phyloP scores from a whole-genome alignment of 1,140 invertebrate genomes.

The Ptiloglossa arizonensis region DNA sequence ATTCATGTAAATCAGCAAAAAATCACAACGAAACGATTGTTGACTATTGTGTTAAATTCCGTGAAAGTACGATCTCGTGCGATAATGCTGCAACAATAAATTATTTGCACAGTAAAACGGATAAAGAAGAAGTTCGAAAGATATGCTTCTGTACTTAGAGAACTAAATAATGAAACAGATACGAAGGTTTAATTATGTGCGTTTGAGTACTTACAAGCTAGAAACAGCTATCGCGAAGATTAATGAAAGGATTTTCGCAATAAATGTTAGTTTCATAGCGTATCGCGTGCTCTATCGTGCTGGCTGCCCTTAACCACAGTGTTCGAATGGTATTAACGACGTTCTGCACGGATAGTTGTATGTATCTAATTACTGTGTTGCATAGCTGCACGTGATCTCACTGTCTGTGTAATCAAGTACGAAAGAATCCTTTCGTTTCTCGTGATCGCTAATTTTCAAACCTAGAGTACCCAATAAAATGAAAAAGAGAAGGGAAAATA shows the following conservation, averaged over 20 bases:
- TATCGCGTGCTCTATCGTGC: background rate
- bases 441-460: background rate
- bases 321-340: background rate
- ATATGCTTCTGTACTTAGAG: background rate
- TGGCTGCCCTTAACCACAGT: background rate
- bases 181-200: background rate
- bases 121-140: background rate
- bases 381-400: background rate
- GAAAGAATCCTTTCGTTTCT: background rate
- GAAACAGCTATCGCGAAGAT: background rate
- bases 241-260: slow-evolving; percentile 1
- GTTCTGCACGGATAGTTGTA: background rate
- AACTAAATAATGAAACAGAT: background rate
- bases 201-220: background rate
- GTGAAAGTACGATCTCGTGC: background rate
- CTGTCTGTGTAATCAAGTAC: background rate
- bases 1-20: too few species aligned
- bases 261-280: background rate
- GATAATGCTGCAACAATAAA: background rate
- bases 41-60: too few species aligned
- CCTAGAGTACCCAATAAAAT: background rate
- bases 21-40: too few species aligned
- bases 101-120: background rate
- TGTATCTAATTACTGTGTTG: slow-evolving; percentile 9
- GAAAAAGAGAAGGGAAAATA: background rate